Percentiles rank a stretch among this genome's conserved stretches.
phyloP scores from a whole-genome alignment of 2,113 vertebrate species.

The Oreochromis spilurus region DNA sequence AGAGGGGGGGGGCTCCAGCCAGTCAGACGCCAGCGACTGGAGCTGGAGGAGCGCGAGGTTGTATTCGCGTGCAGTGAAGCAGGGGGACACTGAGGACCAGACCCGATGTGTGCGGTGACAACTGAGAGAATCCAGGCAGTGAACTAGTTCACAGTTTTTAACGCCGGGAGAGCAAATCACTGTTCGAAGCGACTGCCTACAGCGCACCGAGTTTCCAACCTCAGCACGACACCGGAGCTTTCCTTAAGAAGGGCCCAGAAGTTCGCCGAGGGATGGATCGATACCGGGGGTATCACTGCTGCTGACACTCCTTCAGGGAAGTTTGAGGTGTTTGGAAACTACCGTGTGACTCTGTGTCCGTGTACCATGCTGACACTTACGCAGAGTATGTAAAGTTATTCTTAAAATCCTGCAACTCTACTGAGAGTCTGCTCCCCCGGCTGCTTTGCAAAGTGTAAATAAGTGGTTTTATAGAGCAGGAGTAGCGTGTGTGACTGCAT shows the following conservation, averaged over 20 bases:
- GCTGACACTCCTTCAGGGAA: neutral
- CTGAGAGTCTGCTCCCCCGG: fast-evolving
- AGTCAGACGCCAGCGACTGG: neutral
- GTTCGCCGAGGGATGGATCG: neutral
- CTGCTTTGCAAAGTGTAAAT: neutral
- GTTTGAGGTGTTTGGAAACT: neutral
- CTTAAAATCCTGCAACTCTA: neutral
- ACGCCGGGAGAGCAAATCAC: neutral
- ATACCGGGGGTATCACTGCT: neutral
- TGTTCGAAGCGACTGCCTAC: neutral
- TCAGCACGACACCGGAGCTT: neutral
- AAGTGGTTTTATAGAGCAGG: neutral
- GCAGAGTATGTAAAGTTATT: neutral
- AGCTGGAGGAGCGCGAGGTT: neutral
- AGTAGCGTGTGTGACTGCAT: neutral
- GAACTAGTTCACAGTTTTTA: neutral
- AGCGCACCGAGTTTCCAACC: neutral
- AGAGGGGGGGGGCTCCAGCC: neutral
- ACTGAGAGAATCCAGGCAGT: neutral
- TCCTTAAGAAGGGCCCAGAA: neutral
- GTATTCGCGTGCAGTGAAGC: neutral
- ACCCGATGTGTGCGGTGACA: neutral
- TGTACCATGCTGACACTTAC: neutral
- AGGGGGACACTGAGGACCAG: neutral
- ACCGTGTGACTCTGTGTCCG: neutral